Evolutionary conservation across 2,113 vertebrate species (phyloP), one percentile per base, ranked within the genome.

Genomic region (Phasianus colchicus): DNA sequence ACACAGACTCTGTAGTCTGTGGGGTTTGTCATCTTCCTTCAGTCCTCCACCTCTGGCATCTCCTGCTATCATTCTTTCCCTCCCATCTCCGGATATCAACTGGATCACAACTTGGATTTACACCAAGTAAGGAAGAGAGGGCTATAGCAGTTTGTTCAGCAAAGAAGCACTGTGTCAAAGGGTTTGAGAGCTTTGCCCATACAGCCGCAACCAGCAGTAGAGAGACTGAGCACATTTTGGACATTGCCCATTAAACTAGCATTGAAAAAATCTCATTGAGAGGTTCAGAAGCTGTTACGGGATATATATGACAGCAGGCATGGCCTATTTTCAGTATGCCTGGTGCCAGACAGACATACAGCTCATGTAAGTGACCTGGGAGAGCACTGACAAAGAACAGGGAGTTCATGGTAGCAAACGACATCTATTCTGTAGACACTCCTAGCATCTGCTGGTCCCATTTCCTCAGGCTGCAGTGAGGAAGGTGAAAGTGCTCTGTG

Each of bases 61-160:
- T 34, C 34, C 32, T 42, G 34, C 8, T 34, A 60, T 34, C 10
- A 52, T 36, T 72, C 14, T 65, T 73, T 45, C 16, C 14, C 10
- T 78, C 11, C 5, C 32, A 13, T 36, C 50, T 71, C 43, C 61
- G 20, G 7, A 8, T 74, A 42, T 8, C 73, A 63, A 29, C 9
- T 38, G 15, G 32, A 19, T 1, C 60, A 16, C 15, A 63, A 20
- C 5, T 67, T 67, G 38, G 7, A 47, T 63, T 89, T 83, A 60
- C 40, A 55, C 16, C 61, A 69, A 54, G 45, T 34, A 18, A 8
- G 5, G 32, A 83, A 54, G 18, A 43, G 2, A 6, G 2, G 21
- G 19, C 36, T 38, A 42, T 0, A 86, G 30, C 48, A 32, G 40
- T 36, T 22, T 54, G 16, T 13, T 4, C 1, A 0, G 36, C 66